phyloP scores from a whole-genome alignment of 2,888 invertebrate genomes.

The Bellardia bayeri region DNA sequence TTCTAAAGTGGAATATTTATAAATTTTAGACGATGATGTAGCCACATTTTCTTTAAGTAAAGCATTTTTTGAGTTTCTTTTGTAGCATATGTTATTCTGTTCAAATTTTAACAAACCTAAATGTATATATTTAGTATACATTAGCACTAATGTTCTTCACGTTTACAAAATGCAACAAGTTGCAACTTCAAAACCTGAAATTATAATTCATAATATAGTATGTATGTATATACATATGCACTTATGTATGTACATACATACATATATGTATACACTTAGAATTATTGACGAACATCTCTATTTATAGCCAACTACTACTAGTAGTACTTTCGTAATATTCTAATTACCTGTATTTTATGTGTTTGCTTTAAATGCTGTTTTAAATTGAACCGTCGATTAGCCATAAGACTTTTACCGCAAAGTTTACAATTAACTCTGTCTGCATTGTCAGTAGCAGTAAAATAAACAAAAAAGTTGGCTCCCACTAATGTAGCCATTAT shows the following conservation, averaged over 20 bases:
- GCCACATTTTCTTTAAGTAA: not conserved
- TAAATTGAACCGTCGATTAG: not conserved
- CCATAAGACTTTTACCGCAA: not conserved
- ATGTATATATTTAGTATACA: too few species aligned
- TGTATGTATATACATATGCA: too few species aligned
- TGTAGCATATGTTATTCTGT: too few species aligned
- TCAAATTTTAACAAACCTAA: not conserved
- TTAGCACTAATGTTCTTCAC: too few species aligned
- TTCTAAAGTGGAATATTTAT: not conserved
- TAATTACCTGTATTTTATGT: constrained; percentile 32
- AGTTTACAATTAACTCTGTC: not conserved
- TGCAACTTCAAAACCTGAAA: too few species aligned
- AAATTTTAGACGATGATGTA: not conserved
- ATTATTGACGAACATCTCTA: too few species aligned
- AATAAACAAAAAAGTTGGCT: constrained; percentile 11
- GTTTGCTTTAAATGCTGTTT: constrained; percentile 17
- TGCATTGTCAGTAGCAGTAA: not conserved
- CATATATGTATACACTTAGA: too few species aligned
- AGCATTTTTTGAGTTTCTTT: too few species aligned
- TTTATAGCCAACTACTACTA: too few species aligned
- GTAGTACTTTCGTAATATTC: not conserved
- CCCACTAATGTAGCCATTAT: constrained; percentile 6
- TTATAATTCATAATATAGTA: too few species aligned
- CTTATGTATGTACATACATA: too few species aligned
- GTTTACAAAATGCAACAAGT: too few species aligned